Evolutionary conservation across 2,113 vertebrate species (phyloP), one percentile per base, ranked within the genome.

Genomic region (Paralichthys olivaceus): DNA sequence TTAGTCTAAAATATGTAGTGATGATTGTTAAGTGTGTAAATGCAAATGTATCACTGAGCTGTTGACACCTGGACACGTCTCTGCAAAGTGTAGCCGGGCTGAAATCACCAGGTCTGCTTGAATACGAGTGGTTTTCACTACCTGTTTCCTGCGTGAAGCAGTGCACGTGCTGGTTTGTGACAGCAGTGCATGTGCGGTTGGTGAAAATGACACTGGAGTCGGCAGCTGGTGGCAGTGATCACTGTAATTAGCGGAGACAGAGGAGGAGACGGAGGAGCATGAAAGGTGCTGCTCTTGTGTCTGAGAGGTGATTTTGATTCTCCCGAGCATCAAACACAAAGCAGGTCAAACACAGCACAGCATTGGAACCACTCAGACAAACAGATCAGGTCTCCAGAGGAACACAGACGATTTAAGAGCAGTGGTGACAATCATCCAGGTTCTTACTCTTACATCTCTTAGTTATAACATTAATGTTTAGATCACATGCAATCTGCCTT

Each of bases 241-340:
- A n/a, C 66, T 62, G 54, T 79, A 73, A 73, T 80, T 22, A 60
- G 53, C 49, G 11, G 58, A 75, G 66, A 81, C 72, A 58, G 43
- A 80, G 63, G 49, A 75, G 49, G 58, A 75, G 66, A 81, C 69
- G 45, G 34, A 80, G 63, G 49, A 75, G 70, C 4, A 7, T 4
- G 72, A 53, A 15, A 53, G 49, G 20, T n/a, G 49, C 20, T 22
- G 19, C 14, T 53, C 49, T 8, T 9, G 49, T 75, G 55, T 72
- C 54, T 61, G 19, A 7, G 28, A 23, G 54, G 28, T 57, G 64
- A 75, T 84, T 65, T 22, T 8, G 63, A 72, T 67, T 73, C 47
- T 77, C 43, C 43, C 25, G 47, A 62, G 32, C 53, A 49, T 78
- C 51, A 63, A 57, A 76, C 54, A 68, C 29, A 23, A 23, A 58